Base-by-base conservation (phyloP, 1,140 invertebrate species). In the Cepaea nemoralis region DNA sequence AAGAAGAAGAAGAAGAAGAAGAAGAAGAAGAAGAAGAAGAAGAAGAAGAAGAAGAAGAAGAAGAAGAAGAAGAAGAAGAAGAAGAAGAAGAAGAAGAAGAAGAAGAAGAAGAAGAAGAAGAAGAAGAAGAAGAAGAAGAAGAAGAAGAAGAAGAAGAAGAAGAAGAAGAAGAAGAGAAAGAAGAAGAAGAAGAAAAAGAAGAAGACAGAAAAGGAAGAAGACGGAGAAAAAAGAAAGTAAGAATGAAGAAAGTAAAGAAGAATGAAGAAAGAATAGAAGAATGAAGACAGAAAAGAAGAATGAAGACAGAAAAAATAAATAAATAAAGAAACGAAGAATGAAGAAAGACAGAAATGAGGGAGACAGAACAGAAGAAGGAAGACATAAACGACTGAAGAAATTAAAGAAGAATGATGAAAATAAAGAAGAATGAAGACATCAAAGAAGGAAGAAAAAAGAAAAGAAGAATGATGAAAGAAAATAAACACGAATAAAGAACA, bases 391-490 rank as follows among this genome's bases (percentile, higher is more conserved):
- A 67, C 10, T 14, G 63, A 67, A 35, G 19, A 8, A 48, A 19
- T 12, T 8, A 48, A 48, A 19, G 45, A 48, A 48, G 45, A 48
- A 19, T 12, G 33, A 35, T 14, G 24, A 12, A 35, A n/a, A 35
- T 14, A 35, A 67, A n/a, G 33, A 35, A 67, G 63, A 67, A n/a
- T 14, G 63, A 67, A n/a, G 27, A 35, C 10, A n/a, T 14, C n/a
- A 67, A n/a, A 67, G 63, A 67, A 67, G 63, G 33, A 35, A 67
- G 63, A 67, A n/a, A 67, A n/a, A 67, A n/a, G 27, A n/a, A 67
- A 8, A 48, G 45, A 48, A 8, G 45, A 19, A 48, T 8, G 19
- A 48, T 8, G 45, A 48, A 48, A 19, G 19, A 19, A 48, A 19
- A 48, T 8, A 48, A 8, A 48, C 8, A 48, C 8, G 19, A 48